Percentiles rank a stretch among this genome's conserved stretches.
Conservation (phyloP, 2,888 invertebrate genomes). For the Tyria jacobaeae region DNA sequence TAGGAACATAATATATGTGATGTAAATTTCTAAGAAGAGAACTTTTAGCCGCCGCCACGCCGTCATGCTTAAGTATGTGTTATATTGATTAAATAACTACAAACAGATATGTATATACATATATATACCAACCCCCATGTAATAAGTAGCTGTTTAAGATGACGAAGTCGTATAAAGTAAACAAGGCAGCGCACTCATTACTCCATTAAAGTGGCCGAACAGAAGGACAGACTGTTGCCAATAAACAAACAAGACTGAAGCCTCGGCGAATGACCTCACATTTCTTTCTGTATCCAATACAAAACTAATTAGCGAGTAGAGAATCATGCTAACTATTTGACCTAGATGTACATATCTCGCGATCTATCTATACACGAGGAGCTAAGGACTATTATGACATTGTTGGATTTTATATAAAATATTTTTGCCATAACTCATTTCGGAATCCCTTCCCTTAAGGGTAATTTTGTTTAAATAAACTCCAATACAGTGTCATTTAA, state of each 20-base stretch:
- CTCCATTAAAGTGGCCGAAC: slow-evolving; percentile 12
- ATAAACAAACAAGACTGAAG: not conserved
- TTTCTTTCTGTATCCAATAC: slow-evolving; percentile 4
- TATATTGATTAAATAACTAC: not conserved
- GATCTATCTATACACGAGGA: not conserved
- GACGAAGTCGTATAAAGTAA: slow-evolving; percentile 17
- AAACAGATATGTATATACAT: not conserved
- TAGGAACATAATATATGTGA: too few relatives aligned
- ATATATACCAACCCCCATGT: not conserved
- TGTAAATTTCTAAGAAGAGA: too few relatives aligned
- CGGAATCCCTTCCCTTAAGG: too few relatives aligned
- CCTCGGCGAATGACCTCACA: slow-evolving; percentile 11
- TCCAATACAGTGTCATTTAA: too few relatives aligned
- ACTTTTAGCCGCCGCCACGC: too few relatives aligned
- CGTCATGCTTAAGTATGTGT: not conserved
- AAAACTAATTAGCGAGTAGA: not conserved
- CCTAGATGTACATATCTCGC: slow-evolving; percentile 2
- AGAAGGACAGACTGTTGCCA: not conserved
- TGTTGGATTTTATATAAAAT: too few relatives aligned
- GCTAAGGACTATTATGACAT: too few relatives aligned
- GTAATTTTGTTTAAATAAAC: too few relatives aligned
- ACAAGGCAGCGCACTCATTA: slow-evolving; percentile 15
- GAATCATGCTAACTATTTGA: slow-evolving; percentile 7
- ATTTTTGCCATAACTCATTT: too few relatives aligned
- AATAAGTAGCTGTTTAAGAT: not conserved